These are phyloP conservation scores for Pseudococcus jackbeardsleyi DNA, from an alignment of 2,888 invertebrate species.

Conservation along the genomic window DNA sequence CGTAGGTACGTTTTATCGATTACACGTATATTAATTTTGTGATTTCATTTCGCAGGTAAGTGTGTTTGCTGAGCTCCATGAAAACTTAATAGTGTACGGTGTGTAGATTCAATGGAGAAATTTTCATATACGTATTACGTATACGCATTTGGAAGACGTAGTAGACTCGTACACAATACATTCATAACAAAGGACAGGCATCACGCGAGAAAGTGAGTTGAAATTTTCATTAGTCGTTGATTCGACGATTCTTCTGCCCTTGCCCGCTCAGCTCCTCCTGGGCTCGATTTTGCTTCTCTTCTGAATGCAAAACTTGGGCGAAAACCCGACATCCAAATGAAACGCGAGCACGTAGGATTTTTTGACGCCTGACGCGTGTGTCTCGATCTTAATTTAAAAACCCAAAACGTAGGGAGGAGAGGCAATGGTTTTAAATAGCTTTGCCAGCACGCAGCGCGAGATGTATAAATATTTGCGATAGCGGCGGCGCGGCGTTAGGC, in stretches of 20 bases:
- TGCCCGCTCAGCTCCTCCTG: background rate
- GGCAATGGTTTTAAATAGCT: conserved; percentile 12
- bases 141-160: background rate
- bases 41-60: background rate
- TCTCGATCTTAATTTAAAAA: conserved; percentile 27
- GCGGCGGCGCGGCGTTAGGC: background rate
- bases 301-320: background rate
- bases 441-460: background rate
- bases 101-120: background rate
- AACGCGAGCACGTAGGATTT: background rate
- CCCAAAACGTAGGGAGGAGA: background rate
- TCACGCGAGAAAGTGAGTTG: conserved; percentile 26
- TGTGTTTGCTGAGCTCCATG: background rate
- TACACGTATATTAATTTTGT: background rate
- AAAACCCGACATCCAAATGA: background rate
- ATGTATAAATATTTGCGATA: conserved; percentile 33
- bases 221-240: conserved; percentile 36
- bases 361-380: background rate
- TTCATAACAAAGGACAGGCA: conserved; percentile 6
- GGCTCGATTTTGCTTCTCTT: background rate
- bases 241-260: background rate
- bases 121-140: background rate
- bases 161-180: background rate
- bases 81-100: background rate
- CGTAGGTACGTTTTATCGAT: background rate